phyloP scores from a whole-genome alignment of 2,113 vertebrate species.

The Syrmaticus mikado region DNA sequence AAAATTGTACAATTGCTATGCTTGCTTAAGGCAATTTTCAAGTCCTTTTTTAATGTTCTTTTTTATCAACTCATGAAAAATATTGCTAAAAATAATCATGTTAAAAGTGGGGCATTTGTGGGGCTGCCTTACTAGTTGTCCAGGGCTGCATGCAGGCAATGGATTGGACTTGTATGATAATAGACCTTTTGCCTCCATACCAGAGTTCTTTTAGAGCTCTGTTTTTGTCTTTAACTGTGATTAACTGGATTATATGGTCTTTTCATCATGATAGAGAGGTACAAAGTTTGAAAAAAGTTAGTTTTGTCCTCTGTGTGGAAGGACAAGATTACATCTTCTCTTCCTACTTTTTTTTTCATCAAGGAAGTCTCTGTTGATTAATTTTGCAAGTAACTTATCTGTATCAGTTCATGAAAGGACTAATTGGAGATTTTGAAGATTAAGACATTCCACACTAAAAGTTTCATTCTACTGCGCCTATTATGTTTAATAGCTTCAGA shows the following conservation, averaged over 20 bases:
- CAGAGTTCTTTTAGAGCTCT: neutral
- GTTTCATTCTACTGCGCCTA: neutral
- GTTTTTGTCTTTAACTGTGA: neutral
- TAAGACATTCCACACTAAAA: neutral
- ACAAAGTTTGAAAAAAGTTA: accelerated
- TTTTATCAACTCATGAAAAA: neutral
- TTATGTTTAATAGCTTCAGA: neutral
- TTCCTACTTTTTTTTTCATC: neutral
- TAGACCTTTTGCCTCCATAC: neutral
- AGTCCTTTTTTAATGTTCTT: too few species aligned
- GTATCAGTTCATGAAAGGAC: neutral
- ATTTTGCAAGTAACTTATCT: neutral
- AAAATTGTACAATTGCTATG: neutral
- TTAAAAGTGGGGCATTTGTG: too few species aligned
- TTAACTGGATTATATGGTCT: too few species aligned
- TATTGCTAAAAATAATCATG: too few species aligned
- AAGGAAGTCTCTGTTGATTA: neutral
- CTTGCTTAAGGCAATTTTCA: neutral
- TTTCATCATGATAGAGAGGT: neutral
- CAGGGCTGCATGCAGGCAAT: too few species aligned
- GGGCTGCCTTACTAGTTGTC: too few species aligned
- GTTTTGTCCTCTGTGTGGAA: neutral
- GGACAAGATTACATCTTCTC: neutral
- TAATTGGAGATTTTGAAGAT: neutral
- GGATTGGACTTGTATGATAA: neutral